These are phyloP conservation scores for Ectropis grisescens DNA, from an alignment of 1,140 invertebrate genomes.

Conservation along the genomic window DNA sequence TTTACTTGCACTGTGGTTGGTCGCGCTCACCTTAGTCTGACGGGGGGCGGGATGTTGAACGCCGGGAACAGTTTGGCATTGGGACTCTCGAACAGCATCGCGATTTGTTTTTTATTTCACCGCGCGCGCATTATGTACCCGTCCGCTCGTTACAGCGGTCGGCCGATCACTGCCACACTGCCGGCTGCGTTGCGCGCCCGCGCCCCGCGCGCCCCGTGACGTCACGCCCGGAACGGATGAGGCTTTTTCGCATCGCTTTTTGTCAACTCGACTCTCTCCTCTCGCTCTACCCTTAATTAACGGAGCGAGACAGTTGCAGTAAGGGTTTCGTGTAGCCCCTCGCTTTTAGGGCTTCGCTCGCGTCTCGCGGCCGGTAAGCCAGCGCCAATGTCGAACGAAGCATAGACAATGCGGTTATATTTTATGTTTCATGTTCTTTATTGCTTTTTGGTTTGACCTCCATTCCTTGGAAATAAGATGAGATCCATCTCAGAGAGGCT, in stretches of 20 bases:
- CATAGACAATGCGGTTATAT: too few species aligned
- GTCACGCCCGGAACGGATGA: conserved; percentile 20
- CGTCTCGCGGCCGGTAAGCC: too few species aligned
- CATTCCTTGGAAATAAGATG: too few species aligned
- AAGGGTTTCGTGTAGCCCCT: conserved; percentile 14
- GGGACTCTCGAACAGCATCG: conserved; percentile 64
- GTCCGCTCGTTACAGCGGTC: conserved; percentile 34
- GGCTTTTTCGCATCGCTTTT: conserved; percentile 8
- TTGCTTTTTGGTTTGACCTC: too few species aligned
- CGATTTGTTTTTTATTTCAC: conserved; percentile 47
- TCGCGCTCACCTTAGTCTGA: conserved; percentile 55
- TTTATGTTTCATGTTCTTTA: too few species aligned
- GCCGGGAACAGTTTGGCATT: conserved; percentile 64
- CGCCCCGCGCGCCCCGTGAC: conserved; percentile 18
- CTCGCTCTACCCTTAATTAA: not conserved
- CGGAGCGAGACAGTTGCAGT: conserved; percentile 7
- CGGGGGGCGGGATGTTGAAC: conserved; percentile 66
- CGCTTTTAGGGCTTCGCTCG: conserved; percentile 16
- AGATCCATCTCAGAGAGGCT: too few species aligned
- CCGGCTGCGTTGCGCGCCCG: conserved; percentile 16
- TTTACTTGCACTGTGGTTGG: too few species aligned
- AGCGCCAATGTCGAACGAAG: too few species aligned
- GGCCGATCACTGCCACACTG: conserved; percentile 50
- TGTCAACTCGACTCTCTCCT: not conserved
- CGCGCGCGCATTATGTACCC: conserved; percentile 50